Percentiles rank a stretch among this genome's conserved stretches.
Evolutionary conservation across 1,140 invertebrate species (phyloP).

Genomic region (Thalassaphorura encarpata): DNA sequence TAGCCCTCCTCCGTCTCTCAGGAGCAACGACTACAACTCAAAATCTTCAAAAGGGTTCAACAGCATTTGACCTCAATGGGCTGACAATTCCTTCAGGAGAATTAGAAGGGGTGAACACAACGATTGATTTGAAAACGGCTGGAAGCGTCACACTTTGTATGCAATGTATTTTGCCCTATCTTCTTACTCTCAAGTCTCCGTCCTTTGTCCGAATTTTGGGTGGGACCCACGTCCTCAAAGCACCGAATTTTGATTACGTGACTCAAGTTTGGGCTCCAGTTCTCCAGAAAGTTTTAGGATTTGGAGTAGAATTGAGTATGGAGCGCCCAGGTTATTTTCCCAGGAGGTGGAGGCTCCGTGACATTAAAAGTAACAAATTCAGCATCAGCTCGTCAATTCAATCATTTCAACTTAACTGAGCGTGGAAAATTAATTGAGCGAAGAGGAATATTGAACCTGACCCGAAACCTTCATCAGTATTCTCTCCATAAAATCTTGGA

Average conservation of each 20-base stretch:
- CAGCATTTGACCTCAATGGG: conserved; percentile 20
- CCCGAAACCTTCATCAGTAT: conserved; percentile 1
- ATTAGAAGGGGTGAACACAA: conserved; percentile 5
- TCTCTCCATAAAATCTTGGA: too few relatives aligned
- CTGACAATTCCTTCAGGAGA: not conserved
- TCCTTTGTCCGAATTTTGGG: conserved; percentile 24
- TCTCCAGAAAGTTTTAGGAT: conserved; percentile 15
- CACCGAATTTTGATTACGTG: conserved; percentile 28
- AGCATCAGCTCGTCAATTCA: not conserved
- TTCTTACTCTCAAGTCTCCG: conserved; percentile 12
- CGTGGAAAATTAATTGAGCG: conserved; percentile 15
- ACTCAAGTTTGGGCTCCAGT: conserved; percentile 18
- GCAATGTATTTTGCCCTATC: conserved; percentile 26
- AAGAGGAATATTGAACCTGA: conserved; percentile 22
- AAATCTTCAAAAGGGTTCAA: conserved; percentile 9
- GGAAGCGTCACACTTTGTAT: conserved; percentile 27
- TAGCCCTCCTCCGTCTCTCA: conserved; percentile 17
- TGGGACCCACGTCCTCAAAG: conserved; percentile 27
- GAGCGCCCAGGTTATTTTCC: conserved; percentile 21
- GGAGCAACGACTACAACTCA: conserved; percentile 9
- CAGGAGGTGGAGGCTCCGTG: conserved; percentile 21
- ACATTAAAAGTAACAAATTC: conserved; percentile 10
- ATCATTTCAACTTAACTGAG: conserved; percentile 7
- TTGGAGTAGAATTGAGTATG: conserved; percentile 10
- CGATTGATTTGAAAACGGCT: conserved; percentile 28